Evolutionary conservation across 2,797 vertebrate species (phyloP), one percentile per base, ranked within the genome.

Genomic region (Mustela erminea): DNA sequence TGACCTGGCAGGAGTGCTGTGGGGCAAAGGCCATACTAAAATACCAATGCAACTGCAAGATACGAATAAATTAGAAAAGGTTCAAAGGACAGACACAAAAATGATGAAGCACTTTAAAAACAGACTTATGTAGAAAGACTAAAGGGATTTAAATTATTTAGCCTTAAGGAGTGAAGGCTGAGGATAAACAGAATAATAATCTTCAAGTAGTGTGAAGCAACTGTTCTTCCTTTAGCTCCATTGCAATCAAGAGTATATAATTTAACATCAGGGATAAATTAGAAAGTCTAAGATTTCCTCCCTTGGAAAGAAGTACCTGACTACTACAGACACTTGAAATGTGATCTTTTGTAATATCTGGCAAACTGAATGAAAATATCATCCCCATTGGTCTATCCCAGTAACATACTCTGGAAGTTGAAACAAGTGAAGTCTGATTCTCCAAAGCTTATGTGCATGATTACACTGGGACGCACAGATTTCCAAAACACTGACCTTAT

Each of bases 21-120:
- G 54, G n/a, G 68, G 52, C 62, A 96, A 90, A 97, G 70, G 81
- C 27, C 95, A 80, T 23, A 10, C 18, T 68, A 86, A 96, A 96
- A 87, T 85, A 80, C 58, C 80, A 74, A 4, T 54, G 77, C n/a
- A 89, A 32, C 5, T 86, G 62, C 20, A 87, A 97, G 54, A 84
- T 35, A 66, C 66, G 56, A 96, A 97, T 97, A 96, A 85, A 89
- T 96, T 97, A 95, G 43, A 97, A 94, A 62, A 27, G 32, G 52
- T 94, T 93, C 46, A 90, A 62, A 91, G 70, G 32, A 87, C 13
- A 96, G 35, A 68, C 41, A 75, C 62, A 81, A 89, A 96, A 93
- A 85, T 52, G 72, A 82, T 38, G n/a, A 95, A 94, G 23, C 27
- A 49, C n/a, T 90, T 91, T 93, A 74, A 90, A 97, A 92, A 43